Evolutionary conservation across 2,888 invertebrate species (phyloP), one percentile per base, ranked within the genome.

Genomic region (Dastarcus helophoroides): DNA sequence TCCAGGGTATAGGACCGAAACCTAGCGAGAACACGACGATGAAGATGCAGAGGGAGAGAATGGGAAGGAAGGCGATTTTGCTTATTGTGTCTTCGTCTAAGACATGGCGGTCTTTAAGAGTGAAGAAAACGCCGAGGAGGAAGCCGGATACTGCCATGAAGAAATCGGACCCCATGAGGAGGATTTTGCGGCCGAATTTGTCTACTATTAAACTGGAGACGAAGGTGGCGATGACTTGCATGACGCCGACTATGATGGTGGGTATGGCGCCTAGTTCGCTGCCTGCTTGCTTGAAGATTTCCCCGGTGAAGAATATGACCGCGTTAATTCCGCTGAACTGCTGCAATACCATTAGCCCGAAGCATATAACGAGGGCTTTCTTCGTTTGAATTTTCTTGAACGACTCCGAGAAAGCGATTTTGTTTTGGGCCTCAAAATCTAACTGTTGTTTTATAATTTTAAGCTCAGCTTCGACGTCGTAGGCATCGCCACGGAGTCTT

Each of bases 1-100:
- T 71, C 84, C 84, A 85, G 0, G 89, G 89, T 24, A 89, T 81
- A 0, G 89, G 89, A 0, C 89, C 89, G 46, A 78, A 81, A 22
- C 89, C 88, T 21, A 88, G 50, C 0, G 85, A 82, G 62, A 89
- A 89, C 16, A 79, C 71, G 10, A 81, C 58, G 12, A 88, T 79
- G 58, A 83, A 90, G 2, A 82, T 41, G 12, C 82, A 79, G 10
- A 89, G 57, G 15, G 79, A 72, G 1, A 75, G 43, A 4, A 90
- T 59, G 0, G 89, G 88, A 31, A 89, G 53, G 79, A 83, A 85
- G 0, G 71, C 68, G 7, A 23, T 23, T 8, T 8, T 9, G 7
- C 6, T 23, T 6, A 23, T 9, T 5, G 6, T 7, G 3, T 14
- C 9, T 7, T 23, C 11, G n/a, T 27, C 21, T 4, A 26, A 14